Evolutionary conservation across 2,888 invertebrate genomes (phyloP).

Genomic region (Allacma fusca): DNA sequence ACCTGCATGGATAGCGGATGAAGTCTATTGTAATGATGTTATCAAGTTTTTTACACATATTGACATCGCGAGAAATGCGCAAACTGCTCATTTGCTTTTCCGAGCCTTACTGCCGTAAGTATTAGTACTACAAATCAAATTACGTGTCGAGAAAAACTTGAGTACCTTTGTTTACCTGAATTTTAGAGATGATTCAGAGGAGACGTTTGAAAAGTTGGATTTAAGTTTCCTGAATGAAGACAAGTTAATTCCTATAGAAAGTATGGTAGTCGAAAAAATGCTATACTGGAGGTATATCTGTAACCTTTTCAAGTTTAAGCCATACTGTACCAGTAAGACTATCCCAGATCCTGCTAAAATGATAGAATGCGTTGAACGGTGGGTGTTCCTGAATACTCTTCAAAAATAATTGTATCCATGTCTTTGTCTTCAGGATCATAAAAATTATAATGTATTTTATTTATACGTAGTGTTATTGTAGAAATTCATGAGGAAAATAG

Average conservation of each 20-base stretch:
- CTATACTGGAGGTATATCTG: slow-evolving; percentile 45
- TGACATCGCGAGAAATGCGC: slow-evolving; percentile 30
- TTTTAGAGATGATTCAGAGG: slow-evolving; percentile 42
- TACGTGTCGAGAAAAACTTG: too few relatives aligned
- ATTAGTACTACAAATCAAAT: neutral
- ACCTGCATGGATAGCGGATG: slow-evolving; percentile 40
- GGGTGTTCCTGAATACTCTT: neutral
- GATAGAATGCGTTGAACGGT: slow-evolving; percentile 19
- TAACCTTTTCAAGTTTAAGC: slow-evolving; percentile 34
- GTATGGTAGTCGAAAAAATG: slow-evolving; percentile 28
- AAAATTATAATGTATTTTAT: neutral
- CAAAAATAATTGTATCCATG: too few relatives aligned
- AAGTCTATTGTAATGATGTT: slow-evolving; percentile 29
- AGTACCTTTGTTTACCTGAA: too few relatives aligned
- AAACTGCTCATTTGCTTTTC: slow-evolving; percentile 32
- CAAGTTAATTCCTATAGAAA: slow-evolving; percentile 39
- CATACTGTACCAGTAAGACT: slow-evolving; percentile 28
- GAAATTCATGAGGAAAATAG: slow-evolving; percentile 41
- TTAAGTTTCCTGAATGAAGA: slow-evolving; percentile 39
- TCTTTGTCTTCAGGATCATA: neutral
- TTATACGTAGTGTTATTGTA: slow-evolving; percentile 25
- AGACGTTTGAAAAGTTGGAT: slow-evolving; percentile 40
- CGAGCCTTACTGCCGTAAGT: slow-evolving; percentile 30
- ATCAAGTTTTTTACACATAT: slow-evolving; percentile 36
- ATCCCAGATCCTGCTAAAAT: slow-evolving; percentile 29